These are phyloP conservation scores for Mandrillus leucophaeus DNA, from an alignment of 2,113 vertebrate species.

Conservation along the genomic window DNA sequence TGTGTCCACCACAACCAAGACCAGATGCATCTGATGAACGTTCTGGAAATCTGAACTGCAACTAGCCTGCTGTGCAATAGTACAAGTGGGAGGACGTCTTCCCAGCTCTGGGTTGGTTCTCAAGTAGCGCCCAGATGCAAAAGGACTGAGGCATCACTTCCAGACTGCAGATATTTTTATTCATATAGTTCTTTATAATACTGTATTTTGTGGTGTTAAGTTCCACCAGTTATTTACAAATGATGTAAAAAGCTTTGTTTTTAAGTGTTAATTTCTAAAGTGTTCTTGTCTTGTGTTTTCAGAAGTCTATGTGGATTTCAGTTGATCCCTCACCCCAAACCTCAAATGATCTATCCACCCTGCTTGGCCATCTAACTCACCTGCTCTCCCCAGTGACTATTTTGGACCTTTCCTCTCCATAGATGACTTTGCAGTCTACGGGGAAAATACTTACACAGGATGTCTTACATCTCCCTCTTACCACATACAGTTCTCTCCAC, in stretches of 20 bases:
- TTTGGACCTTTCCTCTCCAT: neutral
- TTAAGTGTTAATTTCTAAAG: slow-evolving; percentile 59
- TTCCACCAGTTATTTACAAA: slow-evolving; percentile 60
- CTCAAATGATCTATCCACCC: neutral
- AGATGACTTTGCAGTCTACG: neutral
- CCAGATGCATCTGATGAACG: neutral
- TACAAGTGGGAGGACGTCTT: slow-evolving; percentile 62
- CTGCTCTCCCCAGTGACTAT: neutral
- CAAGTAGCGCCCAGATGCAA: slow-evolving; percentile 37
- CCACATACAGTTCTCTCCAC: neutral
- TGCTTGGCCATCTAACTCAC: neutral
- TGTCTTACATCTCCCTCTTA: neutral
- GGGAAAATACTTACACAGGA: neutral
- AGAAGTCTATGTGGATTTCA: neutral
- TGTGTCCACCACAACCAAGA: neutral
- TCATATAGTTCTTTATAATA: slow-evolving; percentile 47
- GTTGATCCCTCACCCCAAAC: neutral
- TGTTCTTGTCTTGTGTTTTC: slow-evolving; percentile 31
- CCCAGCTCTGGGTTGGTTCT: slow-evolving; percentile 52
- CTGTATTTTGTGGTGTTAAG: slow-evolving; percentile 55
- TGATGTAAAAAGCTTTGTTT: slow-evolving; percentile 59
- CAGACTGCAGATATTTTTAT: neutral
- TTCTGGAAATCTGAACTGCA: neutral
- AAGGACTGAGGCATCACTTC: slow-evolving; percentile 17
- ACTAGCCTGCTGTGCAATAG: slow-evolving; percentile 61